These are phyloP conservation scores for Mungos mungo DNA, from an alignment of 2,113 vertebrate genomes.

Conservation along the genomic window DNA sequence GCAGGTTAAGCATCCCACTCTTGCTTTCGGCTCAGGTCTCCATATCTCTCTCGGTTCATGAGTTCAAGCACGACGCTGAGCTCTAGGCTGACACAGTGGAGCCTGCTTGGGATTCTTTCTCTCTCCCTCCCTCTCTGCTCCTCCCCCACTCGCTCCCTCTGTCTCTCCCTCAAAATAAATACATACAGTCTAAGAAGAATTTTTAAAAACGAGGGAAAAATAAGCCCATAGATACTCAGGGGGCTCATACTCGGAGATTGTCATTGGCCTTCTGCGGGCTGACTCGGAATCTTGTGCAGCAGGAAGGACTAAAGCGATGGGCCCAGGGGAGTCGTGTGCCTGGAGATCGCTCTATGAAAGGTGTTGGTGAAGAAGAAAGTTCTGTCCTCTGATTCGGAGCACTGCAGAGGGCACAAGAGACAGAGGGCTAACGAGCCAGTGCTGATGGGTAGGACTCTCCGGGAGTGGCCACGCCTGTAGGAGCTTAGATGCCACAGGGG, in stretches of 20 bases:
- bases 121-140: no score
- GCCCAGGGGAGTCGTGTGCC: not conserved
- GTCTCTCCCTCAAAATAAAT: no score
- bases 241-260: not conserved
- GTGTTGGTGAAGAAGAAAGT: not conserved
- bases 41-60: no score
- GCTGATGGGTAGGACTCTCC: not conserved
- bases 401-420: not conserved
- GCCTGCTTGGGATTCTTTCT: no score
- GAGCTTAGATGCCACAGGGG: not conserved
- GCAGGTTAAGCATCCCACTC: no score
- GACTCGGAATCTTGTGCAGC: not conserved
- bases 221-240: not conserved
- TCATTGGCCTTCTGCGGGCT: not conserved
- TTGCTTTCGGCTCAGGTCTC: no score
- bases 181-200: no score
- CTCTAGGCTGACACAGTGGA: no score
- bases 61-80: no score
- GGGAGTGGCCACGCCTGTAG: not conserved
- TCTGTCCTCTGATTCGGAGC: not conserved
- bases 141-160: no score
- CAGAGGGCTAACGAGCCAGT: no score
- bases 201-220: conserved; percentile 28
- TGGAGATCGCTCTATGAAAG: not conserved
- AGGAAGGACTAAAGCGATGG: not conserved